Percentiles rank a stretch among this genome's conserved stretches.
Conservation (phyloP, 2,113 vertebrate genomes). For the Barnardius zonarius region DNA sequence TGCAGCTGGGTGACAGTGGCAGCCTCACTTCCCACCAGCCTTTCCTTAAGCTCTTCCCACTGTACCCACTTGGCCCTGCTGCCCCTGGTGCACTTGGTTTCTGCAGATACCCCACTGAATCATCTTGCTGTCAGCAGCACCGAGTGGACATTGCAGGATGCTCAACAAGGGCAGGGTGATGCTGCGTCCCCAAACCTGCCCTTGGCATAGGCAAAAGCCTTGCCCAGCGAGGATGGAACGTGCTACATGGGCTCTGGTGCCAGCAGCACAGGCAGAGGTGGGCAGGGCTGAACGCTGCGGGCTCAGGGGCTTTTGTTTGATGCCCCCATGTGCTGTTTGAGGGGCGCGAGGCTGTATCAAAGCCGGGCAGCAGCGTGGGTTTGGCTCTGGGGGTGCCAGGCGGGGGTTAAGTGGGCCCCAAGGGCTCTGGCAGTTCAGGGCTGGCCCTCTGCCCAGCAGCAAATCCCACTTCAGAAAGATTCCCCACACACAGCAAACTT, state of each 20-base stretch:
- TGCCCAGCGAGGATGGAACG: fast-evolving
- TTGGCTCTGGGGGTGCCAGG: not conserved
- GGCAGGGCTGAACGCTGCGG: not conserved
- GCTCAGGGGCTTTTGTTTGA: not conserved
- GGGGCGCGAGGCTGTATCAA: not conserved
- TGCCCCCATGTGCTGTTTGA: not conserved
- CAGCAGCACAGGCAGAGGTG: not conserved
- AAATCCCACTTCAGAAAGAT: conserved; percentile 57
- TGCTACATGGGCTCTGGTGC: not conserved
- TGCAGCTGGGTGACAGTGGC: not conserved
- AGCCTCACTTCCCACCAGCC: not conserved
- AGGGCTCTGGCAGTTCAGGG: not conserved
- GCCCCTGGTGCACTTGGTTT: not conserved
- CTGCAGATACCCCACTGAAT: not conserved
- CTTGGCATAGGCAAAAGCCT: fast-evolving
- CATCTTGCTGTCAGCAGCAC: not conserved
- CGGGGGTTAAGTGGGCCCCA: not conserved
- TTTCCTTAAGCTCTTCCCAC: not conserved
- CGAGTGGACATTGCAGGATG: not conserved
- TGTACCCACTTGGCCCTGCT: fast-evolving
- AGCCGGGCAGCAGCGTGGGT: not conserved
- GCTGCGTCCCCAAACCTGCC: not conserved
- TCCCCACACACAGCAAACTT: not conserved
- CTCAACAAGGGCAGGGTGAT: not conserved
- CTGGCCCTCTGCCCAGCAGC: not conserved